Conservation (phyloP, 1,140 invertebrate genomes). For the Platorchestia sp. region DNA sequence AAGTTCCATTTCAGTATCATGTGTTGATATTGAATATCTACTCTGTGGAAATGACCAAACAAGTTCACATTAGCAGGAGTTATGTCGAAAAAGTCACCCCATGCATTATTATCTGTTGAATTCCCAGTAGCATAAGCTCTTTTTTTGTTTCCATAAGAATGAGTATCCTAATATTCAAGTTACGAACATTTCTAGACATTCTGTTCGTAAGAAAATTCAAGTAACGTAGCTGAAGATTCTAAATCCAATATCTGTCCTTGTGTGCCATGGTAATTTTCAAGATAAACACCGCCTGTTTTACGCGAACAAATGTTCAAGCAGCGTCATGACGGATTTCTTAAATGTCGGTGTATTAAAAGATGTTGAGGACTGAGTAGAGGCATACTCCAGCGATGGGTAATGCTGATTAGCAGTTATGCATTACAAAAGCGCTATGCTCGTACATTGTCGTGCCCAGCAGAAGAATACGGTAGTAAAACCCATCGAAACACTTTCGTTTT, state of each 20-base stretch:
- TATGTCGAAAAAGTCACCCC: no score
- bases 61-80: no score
- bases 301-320: background rate
- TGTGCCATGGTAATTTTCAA: background rate
- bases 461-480: background rate
- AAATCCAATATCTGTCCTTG: background rate
- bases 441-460: background rate
- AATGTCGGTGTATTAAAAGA: no score
- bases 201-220: background rate
- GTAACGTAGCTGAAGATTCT: background rate
- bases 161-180: background rate
- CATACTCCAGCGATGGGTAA: background rate
- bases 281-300: background rate
- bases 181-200: background rate
- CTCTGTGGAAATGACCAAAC: no score
- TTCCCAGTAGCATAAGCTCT: background rate
- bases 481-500: background rate
- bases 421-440: no score
- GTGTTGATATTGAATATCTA: no score
- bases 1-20: no score
- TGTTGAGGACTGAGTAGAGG: no score
- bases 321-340: background rate
- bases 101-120: no score
- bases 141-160: background rate
- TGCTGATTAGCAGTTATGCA: background rate